A percentile compares a stretch with the other conserved stretches of the same genome.
Evolutionary conservation across 2,113 vertebrate species (phyloP).

Genomic region (Loxodonta africana): DNA sequence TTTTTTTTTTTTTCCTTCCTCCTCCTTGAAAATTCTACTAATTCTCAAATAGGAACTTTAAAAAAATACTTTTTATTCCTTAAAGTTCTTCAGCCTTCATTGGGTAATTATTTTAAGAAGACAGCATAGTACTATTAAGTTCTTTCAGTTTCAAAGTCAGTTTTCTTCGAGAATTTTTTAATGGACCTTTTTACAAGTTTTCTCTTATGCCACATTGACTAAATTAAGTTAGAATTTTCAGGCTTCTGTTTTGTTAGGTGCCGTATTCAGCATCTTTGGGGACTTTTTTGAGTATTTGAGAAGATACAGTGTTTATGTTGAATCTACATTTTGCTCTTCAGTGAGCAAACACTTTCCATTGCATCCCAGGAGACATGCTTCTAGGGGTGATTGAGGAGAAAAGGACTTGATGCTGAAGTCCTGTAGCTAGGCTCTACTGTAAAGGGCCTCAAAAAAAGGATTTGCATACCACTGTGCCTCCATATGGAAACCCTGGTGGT

Average conservation of each 20-base stretch:
- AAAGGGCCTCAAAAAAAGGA: background rate
- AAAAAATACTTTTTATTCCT: slow-evolving; percentile 58
- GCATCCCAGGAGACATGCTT: background rate
- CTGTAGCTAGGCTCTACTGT: background rate
- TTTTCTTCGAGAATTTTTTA: slow-evolving; percentile 59
- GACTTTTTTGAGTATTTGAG: slow-evolving; percentile 54
- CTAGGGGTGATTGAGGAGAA: slow-evolving; percentile 5
- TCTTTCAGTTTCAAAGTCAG: slow-evolving; percentile 12
- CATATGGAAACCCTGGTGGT: background rate
- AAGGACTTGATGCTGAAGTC: slow-evolving; percentile 8
- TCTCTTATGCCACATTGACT: slow-evolving; percentile 26
- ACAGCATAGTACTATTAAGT: background rate
- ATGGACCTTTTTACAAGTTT: background rate
- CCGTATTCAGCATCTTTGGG: slow-evolving; percentile 37
- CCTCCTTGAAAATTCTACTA: background rate
- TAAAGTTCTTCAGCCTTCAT: slow-evolving; percentile 49
- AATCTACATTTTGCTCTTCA: slow-evolving; percentile 44
- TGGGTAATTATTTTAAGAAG: slow-evolving; percentile 26
- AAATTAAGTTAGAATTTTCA: slow-evolving; percentile 45
- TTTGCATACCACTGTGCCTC: background rate
- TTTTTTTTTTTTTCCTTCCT: background rate
- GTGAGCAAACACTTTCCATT: slow-evolving; percentile 10
- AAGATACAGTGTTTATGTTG: slow-evolving; percentile 10
- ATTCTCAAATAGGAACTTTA: slow-evolving; percentile 50
- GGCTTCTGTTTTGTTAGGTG: slow-evolving; percentile 29